Base-by-base conservation (phyloP, 2,797 vertebrate species). In the Cynopterus sphinx region DNA sequence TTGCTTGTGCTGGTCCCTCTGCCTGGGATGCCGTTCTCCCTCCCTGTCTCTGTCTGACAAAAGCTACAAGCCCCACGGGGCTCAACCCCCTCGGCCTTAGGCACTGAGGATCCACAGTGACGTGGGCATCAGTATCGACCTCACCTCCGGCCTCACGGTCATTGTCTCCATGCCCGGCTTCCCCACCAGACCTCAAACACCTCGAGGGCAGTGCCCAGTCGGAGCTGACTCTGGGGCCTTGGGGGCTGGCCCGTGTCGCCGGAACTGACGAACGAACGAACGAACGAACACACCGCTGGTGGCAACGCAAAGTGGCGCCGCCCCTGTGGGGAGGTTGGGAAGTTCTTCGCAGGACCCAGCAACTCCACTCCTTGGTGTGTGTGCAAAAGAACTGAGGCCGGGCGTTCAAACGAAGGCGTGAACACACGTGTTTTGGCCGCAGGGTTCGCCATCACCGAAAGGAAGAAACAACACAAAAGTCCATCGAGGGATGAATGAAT, bases 261-360 rank as follows among this genome's bases (percentile, higher is more conserved):
- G 22, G 31, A 17, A 13, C 2, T 0, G 31, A 4, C 0, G 24
- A 31, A n/a, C 0, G 22, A 39, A 6, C 1, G 5, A 9, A 5
- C 0, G 0, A 12, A n/a, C 1, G 22, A 59, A 0, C 0, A 6
- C 8, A 0, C 0, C 0, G 1, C 46, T 19, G 3, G 13, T 0
- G 12, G 53, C 26, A 24, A 15, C 0, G 19, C 1, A 6, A 24
- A 22, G 19, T 0, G 4, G 36, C 0, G 33, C 41, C 3, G 59
- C 71, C 33, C 0, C 61, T 3, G 24, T 19, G 41, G n/a, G 24
- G 11, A 3, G 1, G 57, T 24, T 15, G 10, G 65, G 22, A n/a
- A 46, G 36, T 0, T n/a, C 61, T 68, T 68, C 53, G 7, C 2
- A 11, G 65, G 36, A 13, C 65, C 70, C 41, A 9, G 71, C 9